Conservation (phyloP, 2,888 invertebrate species). For the Enchytraeus crypticus region DNA sequence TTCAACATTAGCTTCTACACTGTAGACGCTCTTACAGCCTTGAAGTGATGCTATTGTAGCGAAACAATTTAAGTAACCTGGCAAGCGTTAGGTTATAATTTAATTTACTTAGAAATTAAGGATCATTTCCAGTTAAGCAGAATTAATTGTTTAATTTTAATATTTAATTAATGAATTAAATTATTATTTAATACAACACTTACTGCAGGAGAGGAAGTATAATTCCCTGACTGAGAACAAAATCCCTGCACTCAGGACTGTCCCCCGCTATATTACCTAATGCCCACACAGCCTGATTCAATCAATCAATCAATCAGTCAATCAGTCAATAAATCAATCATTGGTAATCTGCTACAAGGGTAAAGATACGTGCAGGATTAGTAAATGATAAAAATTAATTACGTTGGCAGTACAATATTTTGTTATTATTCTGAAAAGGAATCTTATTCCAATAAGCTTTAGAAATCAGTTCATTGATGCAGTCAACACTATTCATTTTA, state of each 20-base stretch:
- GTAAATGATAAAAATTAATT: background rate
- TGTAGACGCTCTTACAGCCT: too few species aligned
- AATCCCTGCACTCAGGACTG: conserved; percentile 82
- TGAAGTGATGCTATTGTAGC: too few species aligned
- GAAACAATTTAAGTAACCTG: too few species aligned
- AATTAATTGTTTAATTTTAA: background rate
- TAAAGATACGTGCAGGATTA: background rate
- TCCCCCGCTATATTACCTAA: conserved; percentile 93
- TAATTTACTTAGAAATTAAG: background rate
- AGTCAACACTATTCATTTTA: too few species aligned
- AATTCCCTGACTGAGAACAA: conserved; percentile 74
- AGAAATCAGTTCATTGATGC: too few species aligned
- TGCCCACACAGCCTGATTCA: conserved; percentile 74
- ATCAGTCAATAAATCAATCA: too few species aligned
- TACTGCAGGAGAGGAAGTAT: conserved; percentile 78
- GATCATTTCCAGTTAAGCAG: background rate
- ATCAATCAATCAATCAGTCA: background rate
- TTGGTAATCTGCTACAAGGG: background rate
- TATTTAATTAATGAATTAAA: background rate
- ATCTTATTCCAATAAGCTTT: too few species aligned
- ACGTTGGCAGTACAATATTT: too few species aligned
- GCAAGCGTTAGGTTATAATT: too few species aligned
- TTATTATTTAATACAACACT: conserved; percentile 45
- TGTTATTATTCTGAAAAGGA: too few species aligned
- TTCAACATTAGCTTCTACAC: too few species aligned